Evolutionary conservation across 2,797 vertebrate genomes (phyloP), one percentile per base, ranked within the genome.

Genomic region (Lepilemur septentrionalis): DNA sequence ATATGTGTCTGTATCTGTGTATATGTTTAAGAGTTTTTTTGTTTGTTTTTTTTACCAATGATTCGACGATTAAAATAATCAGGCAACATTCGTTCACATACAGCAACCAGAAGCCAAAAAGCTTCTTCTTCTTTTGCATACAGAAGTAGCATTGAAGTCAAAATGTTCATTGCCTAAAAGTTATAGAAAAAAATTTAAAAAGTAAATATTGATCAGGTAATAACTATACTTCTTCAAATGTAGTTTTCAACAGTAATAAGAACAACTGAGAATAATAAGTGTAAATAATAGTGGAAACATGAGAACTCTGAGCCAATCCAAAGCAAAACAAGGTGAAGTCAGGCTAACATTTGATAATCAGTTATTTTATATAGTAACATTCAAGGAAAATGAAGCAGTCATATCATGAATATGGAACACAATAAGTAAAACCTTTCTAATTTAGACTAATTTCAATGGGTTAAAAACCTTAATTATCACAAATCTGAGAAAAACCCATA

Each of bases 91-190:
- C 99, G 98, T 98, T 99, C 99, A 97, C 99, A 99, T 75, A 99
- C 99, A 0, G 99, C 99, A 89, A 99, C 99, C 76, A 99, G 97
- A 87, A 99, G 99, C 99, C 99, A 99, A 98, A 99, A 99, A 0
- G 99, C 99, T 97, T 99, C 99, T 97, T 99, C 99, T 97, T 99
- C 99, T 98, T 99, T 99, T 38, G 99, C 99, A 50, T 99, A 99
- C 25, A 99, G 98, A 93, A 99, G 98, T 91, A 99, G 99, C 76
- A 99, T 99, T 0, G 99, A 99, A 7, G 99, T 99, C 98, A 99
- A 98, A 97, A 99, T 99, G 97, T 99, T 99, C 99, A 99, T 99
- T 87, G 99, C 99, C 99, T 99, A 95, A 50, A 98, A 97, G 97
- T 91, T 10, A 95, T 20, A 87, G 65, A 80, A 95, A 97, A 90